A percentile compares a stretch with the other conserved stretches of the same genome.
phyloP scores from a whole-genome alignment of 2,888 invertebrate genomes.

The Bruchidius siliquastri region DNA sequence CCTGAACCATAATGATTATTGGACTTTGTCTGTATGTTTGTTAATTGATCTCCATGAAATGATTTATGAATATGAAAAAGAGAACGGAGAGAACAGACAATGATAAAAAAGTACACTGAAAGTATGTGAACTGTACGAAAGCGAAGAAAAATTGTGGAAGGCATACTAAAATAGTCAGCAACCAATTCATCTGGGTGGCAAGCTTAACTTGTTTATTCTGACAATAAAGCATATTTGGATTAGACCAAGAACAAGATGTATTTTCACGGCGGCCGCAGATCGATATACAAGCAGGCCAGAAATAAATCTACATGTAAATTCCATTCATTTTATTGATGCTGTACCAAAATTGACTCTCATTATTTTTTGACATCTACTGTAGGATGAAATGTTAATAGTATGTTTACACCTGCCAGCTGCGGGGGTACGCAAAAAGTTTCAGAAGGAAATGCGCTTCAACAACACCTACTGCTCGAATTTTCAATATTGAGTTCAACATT shows the following conservation, averaged over 20 bases:
- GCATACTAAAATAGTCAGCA: neutral
- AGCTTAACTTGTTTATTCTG: neutral
- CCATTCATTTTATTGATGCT: neutral
- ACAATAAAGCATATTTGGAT: neutral
- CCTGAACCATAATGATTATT: too few relatives aligned
- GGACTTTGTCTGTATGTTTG: too few relatives aligned
- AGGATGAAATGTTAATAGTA: neutral
- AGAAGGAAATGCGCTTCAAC: neutral
- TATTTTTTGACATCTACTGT: neutral
- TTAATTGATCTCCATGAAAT: too few relatives aligned
- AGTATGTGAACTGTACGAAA: too few relatives aligned
- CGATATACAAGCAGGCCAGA: neutral
- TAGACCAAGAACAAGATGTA: neutral
- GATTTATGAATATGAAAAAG: too few relatives aligned
- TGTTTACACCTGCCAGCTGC: neutral
- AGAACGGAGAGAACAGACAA: too few relatives aligned
- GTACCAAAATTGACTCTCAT: neutral
- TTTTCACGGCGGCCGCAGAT: neutral
- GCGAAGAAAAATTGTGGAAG: neutral
- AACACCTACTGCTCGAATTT: too few relatives aligned
- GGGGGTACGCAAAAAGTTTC: neutral
- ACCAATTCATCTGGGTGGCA: neutral
- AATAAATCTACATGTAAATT: neutral
- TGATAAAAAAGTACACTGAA: too few relatives aligned
- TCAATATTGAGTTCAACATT: too few relatives aligned